Base-by-base conservation (phyloP, 2,797 vertebrate genomes). In the Cossypha caffra region DNA sequence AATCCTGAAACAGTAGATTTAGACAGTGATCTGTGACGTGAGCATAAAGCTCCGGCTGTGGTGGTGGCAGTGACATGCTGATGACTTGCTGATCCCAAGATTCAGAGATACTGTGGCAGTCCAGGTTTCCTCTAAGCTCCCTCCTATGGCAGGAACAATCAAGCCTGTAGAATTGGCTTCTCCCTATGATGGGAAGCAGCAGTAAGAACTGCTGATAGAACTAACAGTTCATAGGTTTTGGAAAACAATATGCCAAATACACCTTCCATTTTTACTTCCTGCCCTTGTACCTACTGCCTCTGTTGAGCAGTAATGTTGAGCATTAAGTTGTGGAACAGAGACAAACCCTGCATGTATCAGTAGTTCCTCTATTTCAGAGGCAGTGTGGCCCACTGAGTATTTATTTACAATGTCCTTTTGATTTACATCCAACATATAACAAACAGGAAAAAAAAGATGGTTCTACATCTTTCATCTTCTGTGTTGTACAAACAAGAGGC, bases 1-100 rank as follows among this genome's bases (percentile, higher is more conserved):
- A 78, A 61, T 9, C 13, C 37, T 5, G 2, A 8, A 45, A 47
- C 21, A 18, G 9, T 3, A 50, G n/a, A 37, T 14, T 28, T 29
- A 20, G 24, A 4, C 23, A 35, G 66, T 12, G 23, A 48, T 23
- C 14, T 9, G 11, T 73, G n/a, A 40, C 0, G 0, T 4, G 2
- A 69, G 15, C n/a, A 31, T n/a, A 45, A 68, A 48, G 43, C 31
- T 33, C 43, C 6, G 3, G 43, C 31, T 35, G 23, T 42, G 16
- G 35, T 40, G 57, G 23, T 31, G 15, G 35, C 5, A 3, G 26
- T 23, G n/a, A 59, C 31, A 43, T 1, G 1, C 8, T 20, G 5
- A 18, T 52, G 43, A 28, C 28, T 55, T 55, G 16, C 28, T 51
- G 59, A 62, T 43, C 33, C 9, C 16, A 59, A 14, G 21, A 31